Evolutionary conservation across 2,888 invertebrate species (phyloP).

Genomic region (Philereme transversata): DNA sequence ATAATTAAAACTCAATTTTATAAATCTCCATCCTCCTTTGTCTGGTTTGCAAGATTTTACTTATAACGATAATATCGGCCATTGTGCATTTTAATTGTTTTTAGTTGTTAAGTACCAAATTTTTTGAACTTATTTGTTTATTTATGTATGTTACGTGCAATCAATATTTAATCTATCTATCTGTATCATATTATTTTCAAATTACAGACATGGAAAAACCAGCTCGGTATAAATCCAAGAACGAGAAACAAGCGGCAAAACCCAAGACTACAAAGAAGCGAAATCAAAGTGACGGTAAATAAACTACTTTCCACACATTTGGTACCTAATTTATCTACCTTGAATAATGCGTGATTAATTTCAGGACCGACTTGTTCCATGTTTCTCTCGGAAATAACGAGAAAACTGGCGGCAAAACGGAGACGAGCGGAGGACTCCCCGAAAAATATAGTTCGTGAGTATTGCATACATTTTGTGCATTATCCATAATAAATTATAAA

Average conservation of each 20-base stretch:
- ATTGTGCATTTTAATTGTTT: no score
- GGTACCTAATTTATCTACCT: constrained; percentile 1
- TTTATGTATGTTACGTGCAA: no score
- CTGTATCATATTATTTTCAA: no score
- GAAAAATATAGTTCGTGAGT: constrained; percentile 70
- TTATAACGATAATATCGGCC: no score
- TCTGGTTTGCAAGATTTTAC: no score
- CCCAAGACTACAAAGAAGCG: constrained; percentile 65
- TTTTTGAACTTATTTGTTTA: no score
- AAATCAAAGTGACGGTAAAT: constrained; percentile 62
- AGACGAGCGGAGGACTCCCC: constrained; percentile 59
- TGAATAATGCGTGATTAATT: constrained; percentile 17
- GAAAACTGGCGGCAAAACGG: constrained; percentile 62
- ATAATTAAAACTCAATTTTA: no score
- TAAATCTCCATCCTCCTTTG: no score
- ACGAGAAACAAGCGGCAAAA: constrained; percentile 61
- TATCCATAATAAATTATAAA: no score
- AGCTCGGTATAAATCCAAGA: constrained; percentile 61
- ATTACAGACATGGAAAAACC: constrained; percentile 63
- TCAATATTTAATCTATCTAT: no score
- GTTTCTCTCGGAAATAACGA: constrained; percentile 70
- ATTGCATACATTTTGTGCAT: background rate
- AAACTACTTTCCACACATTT: constrained; percentile 5
- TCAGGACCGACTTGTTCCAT: constrained; percentile 73
- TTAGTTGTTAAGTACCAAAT: no score